A percentile compares a stretch with the other conserved stretches of the same genome.
phyloP scores from a whole-genome alignment of 2,113 vertebrate genomes.

The Malurus alboscapulatus region DNA sequence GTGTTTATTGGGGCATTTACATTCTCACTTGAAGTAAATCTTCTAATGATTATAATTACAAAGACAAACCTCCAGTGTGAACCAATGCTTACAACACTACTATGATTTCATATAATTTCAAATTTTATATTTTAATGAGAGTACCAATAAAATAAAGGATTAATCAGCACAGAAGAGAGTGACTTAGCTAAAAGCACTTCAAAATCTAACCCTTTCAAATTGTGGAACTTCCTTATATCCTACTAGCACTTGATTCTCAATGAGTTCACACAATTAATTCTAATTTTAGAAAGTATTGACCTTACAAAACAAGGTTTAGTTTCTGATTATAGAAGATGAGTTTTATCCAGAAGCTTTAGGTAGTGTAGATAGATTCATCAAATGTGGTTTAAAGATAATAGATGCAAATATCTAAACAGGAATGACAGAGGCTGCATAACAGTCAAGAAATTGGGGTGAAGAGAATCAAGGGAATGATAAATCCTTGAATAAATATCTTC shows the following conservation, averaged over 20 bases:
- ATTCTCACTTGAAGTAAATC: not conserved
- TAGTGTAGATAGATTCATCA: not conserved
- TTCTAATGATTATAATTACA: not conserved
- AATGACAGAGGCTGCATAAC: not conserved
- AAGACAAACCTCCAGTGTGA: not conserved
- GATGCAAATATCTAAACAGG: slow-evolving; percentile 28
- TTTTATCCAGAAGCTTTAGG: not conserved
- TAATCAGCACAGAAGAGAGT: not conserved
- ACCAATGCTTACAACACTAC: not conserved
- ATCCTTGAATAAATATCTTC: not conserved
- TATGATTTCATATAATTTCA: not conserved
- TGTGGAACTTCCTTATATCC: not conserved
- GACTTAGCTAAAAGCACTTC: not conserved
- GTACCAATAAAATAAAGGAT: not conserved
- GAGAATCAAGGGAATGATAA: slow-evolving; percentile 9
- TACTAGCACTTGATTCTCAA: not conserved
- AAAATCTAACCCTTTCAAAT: not conserved
- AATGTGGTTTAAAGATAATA: slow-evolving; percentile 46
- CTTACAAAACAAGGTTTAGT: not conserved
- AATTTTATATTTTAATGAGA: not conserved
- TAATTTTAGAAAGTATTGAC: not conserved
- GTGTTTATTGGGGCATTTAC: not conserved
- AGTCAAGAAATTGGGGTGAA: not conserved
- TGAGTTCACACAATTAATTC: not conserved
- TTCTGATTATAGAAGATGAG: not conserved